These are phyloP conservation scores for Lamellibrachia columna DNA, from an alignment of 2,888 invertebrate species.

Conservation along the genomic window DNA sequence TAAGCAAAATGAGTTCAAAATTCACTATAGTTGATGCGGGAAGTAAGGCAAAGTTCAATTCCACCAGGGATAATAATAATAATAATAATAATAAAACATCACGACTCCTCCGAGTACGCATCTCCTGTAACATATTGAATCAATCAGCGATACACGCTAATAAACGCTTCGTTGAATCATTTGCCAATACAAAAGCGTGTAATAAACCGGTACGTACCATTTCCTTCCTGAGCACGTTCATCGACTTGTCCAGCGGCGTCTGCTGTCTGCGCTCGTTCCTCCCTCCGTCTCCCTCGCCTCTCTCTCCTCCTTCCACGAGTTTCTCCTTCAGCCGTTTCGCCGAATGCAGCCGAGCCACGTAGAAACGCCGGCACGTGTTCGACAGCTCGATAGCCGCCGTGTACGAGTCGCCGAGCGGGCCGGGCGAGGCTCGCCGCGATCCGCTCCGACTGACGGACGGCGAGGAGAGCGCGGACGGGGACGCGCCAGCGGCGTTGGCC, in stretches of 20 bases:
- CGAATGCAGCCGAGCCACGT: conserved; percentile 48
- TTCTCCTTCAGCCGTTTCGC: conserved; percentile 32
- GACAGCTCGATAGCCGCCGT: conserved; percentile 55
- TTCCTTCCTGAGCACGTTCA: conserved; percentile 1
- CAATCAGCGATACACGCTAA: background rate
- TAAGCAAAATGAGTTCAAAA: too few species aligned
- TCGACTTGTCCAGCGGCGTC: background rate
- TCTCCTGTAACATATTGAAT: background rate
- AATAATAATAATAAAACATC: too few species aligned
- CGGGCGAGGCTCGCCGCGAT: conserved; percentile 6
- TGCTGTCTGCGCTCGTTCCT: background rate
- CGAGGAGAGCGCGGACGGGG: background rate
- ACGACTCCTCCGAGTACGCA: background rate
- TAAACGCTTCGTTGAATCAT: background rate
- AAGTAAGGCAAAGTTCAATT: too few species aligned
- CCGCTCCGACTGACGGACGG: background rate
- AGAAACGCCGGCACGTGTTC: conserved; percentile 54
- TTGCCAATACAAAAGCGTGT: background rate
- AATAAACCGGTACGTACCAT: conserved; percentile 4
- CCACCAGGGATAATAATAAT: too few species aligned
- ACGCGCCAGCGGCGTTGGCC: background rate
- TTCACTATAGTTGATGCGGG: too few species aligned
- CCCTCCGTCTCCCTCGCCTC: background rate
- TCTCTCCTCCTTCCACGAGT: background rate
- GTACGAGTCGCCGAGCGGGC: conserved; percentile 42